Percentiles rank a stretch among this genome's conserved stretches.
Conservation (phyloP, 2,113 vertebrate genomes). For the Euleptes europaea region DNA sequence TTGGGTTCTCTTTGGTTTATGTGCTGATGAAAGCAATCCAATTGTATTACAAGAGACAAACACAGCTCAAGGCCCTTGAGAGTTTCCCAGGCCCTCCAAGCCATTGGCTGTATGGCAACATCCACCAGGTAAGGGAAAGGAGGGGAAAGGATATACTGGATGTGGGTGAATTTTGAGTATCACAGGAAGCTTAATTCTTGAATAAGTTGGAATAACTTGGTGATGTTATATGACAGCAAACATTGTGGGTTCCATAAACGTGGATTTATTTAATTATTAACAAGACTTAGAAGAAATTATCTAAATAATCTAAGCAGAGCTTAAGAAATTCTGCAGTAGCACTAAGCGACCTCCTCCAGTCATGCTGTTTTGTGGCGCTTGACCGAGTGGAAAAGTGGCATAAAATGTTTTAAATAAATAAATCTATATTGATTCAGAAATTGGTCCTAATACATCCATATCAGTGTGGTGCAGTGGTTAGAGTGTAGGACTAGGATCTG, state of each 20-base stretch:
- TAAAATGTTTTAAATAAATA: too few relatives aligned
- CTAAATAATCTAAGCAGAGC: background rate
- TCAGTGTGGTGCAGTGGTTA: too few relatives aligned
- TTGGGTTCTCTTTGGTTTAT: conserved; percentile 27
- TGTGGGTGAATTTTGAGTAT: background rate
- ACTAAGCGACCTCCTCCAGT: background rate
- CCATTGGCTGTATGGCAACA: conserved; percentile 71
- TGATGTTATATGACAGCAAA: background rate
- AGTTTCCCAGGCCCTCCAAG: conserved; percentile 66
- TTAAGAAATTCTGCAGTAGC: background rate
- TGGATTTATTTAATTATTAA: background rate
- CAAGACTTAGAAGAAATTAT: background rate
- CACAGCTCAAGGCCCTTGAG: conserved; percentile 36
- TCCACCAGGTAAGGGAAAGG: conserved; percentile 53
- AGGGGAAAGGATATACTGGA: background rate
- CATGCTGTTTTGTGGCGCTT: too few relatives aligned
- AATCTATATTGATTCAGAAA: too few relatives aligned
- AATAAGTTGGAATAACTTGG: background rate
- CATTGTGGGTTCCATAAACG: background rate
- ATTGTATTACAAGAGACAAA: conserved; percentile 40
- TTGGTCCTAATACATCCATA: too few relatives aligned
- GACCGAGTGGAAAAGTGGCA: too few relatives aligned
- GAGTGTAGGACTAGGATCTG: too few relatives aligned
- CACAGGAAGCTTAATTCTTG: background rate
- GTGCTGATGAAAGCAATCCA: conserved; percentile 39